Evolutionary conservation across 2,113 vertebrate genomes (phyloP).

Genomic region (Platycercus adscitus): DNA sequence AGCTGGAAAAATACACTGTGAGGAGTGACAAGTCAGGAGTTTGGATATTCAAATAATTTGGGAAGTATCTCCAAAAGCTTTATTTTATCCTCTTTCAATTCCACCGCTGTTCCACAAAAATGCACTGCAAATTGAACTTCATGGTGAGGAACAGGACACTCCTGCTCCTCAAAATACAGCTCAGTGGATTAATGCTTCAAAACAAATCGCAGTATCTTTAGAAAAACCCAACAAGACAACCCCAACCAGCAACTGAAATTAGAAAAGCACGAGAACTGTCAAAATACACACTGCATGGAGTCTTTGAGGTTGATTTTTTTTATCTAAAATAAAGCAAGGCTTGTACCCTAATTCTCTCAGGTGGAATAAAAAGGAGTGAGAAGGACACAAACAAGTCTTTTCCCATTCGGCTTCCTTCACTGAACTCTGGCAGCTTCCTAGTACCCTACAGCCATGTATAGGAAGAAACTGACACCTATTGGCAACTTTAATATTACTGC

Average conservation of each 20-base stretch:
- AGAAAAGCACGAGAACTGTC: not conserved
- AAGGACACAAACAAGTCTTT: not conserved
- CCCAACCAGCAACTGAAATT: not conserved
- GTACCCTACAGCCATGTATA: not conserved
- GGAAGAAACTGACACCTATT: conserved; percentile 73
- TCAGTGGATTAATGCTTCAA: not conserved
- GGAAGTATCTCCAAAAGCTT: not conserved
- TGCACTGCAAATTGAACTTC: not conserved
- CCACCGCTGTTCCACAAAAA: not conserved
- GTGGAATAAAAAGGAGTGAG: not conserved
- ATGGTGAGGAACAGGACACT: fast-evolving
- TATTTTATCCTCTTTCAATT: not conserved
- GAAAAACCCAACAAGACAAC: not conserved
- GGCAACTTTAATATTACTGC: conserved; percentile 63
- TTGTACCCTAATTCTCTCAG: not conserved
- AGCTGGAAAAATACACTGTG: not conserved
- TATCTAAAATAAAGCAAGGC: not conserved
- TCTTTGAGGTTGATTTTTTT: not conserved
- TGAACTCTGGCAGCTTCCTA: not conserved
- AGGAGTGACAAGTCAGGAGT: not conserved
- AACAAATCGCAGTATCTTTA: not conserved
- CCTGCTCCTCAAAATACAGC: not conserved
- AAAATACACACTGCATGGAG: not conserved
- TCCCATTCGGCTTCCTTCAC: not conserved
- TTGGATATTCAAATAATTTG: not conserved